Conservation (phyloP, 2,113 vertebrate species). For the Zingel zingel region DNA sequence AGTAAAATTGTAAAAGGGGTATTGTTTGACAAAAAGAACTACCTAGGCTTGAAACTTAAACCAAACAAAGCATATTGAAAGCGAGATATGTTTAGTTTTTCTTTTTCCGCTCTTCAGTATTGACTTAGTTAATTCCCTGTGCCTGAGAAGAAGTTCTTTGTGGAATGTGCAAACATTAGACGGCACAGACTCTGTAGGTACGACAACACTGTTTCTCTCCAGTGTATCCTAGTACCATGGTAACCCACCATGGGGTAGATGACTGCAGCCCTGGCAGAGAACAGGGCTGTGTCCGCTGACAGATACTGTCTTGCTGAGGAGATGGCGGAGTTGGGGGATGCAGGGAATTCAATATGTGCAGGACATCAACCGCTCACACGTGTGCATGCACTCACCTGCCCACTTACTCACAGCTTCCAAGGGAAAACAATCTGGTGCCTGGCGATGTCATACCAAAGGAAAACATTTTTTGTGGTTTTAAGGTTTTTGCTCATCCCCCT, state of each 20-base stretch:
- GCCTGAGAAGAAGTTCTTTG: conserved; percentile 24
- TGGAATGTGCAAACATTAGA: conserved; percentile 67
- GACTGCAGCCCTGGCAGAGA: conserved; percentile 53
- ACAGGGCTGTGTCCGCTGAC: conserved; percentile 46
- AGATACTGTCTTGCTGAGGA: conserved; percentile 42
- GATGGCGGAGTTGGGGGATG: conserved; percentile 2
- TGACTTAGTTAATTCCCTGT: conserved; percentile 59
- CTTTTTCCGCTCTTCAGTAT: conserved; percentile 31
- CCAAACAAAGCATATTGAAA: conserved; percentile 20
- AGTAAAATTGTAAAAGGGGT: conserved; percentile 30
- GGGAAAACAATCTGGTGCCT: conserved; percentile 28
- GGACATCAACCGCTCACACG: conserved; percentile 47
- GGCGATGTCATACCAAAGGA: conserved; percentile 38
- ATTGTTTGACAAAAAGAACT: conserved; percentile 33
- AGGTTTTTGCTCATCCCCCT: conserved; percentile 40
- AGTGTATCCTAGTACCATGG: conserved; percentile 67
- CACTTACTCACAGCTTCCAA: conserved; percentile 35
- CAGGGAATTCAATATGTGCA: conserved; percentile 41
- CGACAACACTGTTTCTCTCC: conserved; percentile 59
- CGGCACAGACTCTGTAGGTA: neutral
- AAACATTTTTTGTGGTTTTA: conserved; percentile 16
- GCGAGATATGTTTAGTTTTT: conserved; percentile 26
- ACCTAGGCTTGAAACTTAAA: conserved; percentile 13
- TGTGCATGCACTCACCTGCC: conserved; percentile 65
- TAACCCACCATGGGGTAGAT: conserved; percentile 61